Base-by-base conservation (phyloP, 1,140 invertebrate genomes). In the Camponotus pennsylvanicus region DNA sequence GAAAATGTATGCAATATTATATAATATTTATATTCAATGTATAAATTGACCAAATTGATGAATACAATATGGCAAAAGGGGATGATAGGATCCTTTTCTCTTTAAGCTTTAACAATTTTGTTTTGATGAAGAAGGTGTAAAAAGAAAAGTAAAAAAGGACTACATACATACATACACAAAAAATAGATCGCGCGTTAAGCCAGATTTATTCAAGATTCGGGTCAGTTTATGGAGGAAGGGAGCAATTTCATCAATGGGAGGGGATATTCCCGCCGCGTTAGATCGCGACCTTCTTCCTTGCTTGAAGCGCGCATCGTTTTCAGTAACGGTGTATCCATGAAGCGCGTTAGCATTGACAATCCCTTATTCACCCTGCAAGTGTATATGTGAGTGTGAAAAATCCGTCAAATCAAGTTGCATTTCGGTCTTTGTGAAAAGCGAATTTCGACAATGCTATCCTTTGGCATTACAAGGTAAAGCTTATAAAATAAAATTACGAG, bases 211-310 rank as follows among this genome's bases (percentile, higher is more conserved):
- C 3, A 13, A 40, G 8, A 82, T 71, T 59, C 18, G 40, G 69
- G 49, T 59, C 55, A 71, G 40, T 82, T 79, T 82, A n/a, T 59
- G 11, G 15, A n/a, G 6, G 34, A n/a, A 37, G 55, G 67, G 42
- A 37, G 13, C 27, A 15, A 13, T n/a, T 21, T 66, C 37, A 49
- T 57, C 27, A 55, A 59, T 63, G 61, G 80, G 45, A 71, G 9
- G 61, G 70, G 11, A 2, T 6, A 42, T 27, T 37, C n/a, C 6
- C 55, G 5, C 9, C 21, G 27, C 27, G 1, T 18, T 27, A 32
- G 57, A 79, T 79, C 11, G 42, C 76, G 32, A 67, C 76, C 42
- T 78, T 79, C 76, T 79, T 78, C 66, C 13, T 57, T 15, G 18
- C 37, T 82, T 7, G 9, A 3, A 4, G 45, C 52, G n/a, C 45